Evolutionary conservation across 2,888 invertebrate species (phyloP).

Genomic region (Mythimna vitellina): DNA sequence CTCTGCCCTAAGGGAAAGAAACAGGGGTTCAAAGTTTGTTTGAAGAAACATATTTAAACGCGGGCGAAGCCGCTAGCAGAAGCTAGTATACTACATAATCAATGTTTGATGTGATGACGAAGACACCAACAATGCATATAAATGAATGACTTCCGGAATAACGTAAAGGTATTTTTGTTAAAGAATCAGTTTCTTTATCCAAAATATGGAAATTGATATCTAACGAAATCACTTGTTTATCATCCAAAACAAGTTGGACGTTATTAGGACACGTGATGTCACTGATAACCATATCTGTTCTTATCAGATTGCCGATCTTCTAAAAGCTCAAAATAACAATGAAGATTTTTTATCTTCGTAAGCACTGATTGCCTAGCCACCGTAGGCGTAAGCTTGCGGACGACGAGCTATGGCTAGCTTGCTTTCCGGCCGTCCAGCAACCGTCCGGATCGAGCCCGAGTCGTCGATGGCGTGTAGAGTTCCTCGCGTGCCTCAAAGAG

Average conservation of each 20-base stretch:
- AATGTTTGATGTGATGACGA: not conserved
- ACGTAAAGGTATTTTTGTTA: slow-evolving; percentile 7
- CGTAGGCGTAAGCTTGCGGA: too few species aligned
- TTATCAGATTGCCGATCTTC: slow-evolving; percentile 34
- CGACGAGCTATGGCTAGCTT: too few species aligned
- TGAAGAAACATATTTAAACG: too few species aligned
- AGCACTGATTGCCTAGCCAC: slow-evolving; percentile 13
- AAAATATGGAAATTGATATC: slow-evolving; percentile 27
- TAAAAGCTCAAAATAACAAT: slow-evolving; percentile 37
- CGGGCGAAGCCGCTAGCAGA: too few species aligned
- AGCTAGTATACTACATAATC: too few species aligned
- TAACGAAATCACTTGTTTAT: slow-evolving; percentile 37
- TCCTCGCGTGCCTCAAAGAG: too few species aligned
- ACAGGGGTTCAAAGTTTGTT: too few species aligned
- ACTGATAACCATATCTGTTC: slow-evolving; percentile 35
- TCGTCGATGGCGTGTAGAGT: too few species aligned
- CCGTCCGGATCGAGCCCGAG: too few species aligned
- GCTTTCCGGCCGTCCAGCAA: too few species aligned
- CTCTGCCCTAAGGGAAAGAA: too few species aligned
- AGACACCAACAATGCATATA: not conserved
- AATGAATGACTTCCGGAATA: not conserved
- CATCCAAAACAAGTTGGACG: slow-evolving; percentile 27
- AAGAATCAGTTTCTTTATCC: slow-evolving; percentile 22
- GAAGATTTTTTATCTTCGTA: slow-evolving; percentile 15
- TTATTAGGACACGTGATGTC: slow-evolving; percentile 35